Conservation (phyloP, 1,140 invertebrate species). For the Drosophila santomea region DNA sequence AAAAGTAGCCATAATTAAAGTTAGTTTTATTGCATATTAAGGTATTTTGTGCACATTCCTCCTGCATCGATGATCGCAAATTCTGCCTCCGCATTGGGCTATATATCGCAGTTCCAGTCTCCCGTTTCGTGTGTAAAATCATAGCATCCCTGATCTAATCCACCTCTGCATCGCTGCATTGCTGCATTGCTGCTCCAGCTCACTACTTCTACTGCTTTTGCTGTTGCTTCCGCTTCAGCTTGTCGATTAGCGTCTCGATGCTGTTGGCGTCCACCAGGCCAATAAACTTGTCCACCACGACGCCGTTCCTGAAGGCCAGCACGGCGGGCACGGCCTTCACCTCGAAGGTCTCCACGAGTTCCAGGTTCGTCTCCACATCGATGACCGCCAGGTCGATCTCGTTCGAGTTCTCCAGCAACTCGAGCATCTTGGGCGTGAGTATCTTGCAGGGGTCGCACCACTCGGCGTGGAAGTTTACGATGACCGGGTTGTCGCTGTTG, state of each 20-base stretch:
- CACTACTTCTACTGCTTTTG: constrained; percentile 66
- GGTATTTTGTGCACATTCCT: constrained; percentile 22
- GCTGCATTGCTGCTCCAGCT: neutral
- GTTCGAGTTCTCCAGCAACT: constrained; percentile 90
- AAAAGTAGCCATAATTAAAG: constrained; percentile 27
- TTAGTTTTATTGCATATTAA: constrained; percentile 46
- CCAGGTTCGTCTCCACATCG: constrained; percentile 95
- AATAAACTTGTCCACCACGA: constrained; percentile 96
- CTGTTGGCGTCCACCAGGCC: constrained; percentile 94
- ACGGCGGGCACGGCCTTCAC: constrained; percentile 97
- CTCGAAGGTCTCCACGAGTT: constrained; percentile 91
- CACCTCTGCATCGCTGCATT: neutral
- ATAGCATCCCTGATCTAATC: neutral
- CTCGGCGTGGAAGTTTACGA: constrained; percentile 94
- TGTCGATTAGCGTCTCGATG: constrained; percentile 93
- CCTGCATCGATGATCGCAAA: constrained; percentile 8
- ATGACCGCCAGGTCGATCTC: constrained; percentile 95
- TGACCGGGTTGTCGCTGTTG: constrained; percentile 92
- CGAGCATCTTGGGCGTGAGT: constrained; percentile 94
- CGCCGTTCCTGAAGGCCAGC: constrained; percentile 94
- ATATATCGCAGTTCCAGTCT: constrained; percentile 33
- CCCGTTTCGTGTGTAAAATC: constrained; percentile 32
- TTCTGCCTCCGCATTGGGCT: constrained; percentile 12
- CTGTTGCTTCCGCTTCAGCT: constrained; percentile 86
- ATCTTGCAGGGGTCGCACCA: constrained; percentile 99